Conservation (phyloP, 2,113 vertebrate genomes). For the Ptilonorhynchus violaceus region DNA sequence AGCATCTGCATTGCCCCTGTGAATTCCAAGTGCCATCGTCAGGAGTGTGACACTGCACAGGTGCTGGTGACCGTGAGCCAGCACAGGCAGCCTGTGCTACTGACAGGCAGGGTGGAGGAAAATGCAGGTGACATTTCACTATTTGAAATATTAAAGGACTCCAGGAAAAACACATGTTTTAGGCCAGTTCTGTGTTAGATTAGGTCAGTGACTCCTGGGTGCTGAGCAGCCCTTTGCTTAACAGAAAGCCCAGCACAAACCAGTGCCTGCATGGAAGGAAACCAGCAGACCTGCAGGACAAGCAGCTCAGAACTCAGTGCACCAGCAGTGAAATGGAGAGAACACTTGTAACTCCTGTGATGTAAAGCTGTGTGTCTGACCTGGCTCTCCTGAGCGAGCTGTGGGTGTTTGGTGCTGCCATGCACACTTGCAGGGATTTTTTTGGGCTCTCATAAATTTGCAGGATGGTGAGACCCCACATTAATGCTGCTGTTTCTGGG, state of each 20-base stretch:
- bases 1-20: not conserved
- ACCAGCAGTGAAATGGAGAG: not conserved
- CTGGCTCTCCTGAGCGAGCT: fast-evolving
- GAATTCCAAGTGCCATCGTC: not conserved
- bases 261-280: not conserved
- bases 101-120: not conserved
- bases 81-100: not conserved
- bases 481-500: not conserved
- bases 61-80: not conserved
- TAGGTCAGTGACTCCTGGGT: not conserved
- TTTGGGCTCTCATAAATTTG: not conserved
- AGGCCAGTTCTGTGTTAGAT: not conserved
- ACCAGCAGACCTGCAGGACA: no score
- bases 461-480: fast-evolving
- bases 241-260: not conserved
- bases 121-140: not conserved
- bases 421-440: not conserved
- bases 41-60: not conserved
- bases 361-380: not conserved
- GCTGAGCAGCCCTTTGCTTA: not conserved
- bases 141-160: not conserved
- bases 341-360: not conserved
- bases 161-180: not conserved
- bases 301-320: not conserved
- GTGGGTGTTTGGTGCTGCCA: no score